Conservation (phyloP, 2,797 vertebrate genomes). For the Pelobates cultripes region DNA sequence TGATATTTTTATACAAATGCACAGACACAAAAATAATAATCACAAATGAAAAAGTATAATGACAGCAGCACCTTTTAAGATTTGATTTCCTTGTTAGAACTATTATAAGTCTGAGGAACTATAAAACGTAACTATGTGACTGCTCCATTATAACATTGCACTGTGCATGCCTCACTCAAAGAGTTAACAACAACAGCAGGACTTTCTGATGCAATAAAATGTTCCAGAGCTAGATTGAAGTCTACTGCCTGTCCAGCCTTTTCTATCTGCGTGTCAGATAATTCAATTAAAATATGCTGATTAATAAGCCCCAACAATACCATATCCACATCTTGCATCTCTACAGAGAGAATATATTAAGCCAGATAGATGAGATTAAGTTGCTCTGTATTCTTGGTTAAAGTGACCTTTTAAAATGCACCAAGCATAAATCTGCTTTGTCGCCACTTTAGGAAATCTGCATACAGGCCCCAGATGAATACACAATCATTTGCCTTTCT, state of each 20-base stretch:
- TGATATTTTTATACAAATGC: no score
- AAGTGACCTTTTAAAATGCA: constrained; percentile 46
- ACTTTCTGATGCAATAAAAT: neutral
- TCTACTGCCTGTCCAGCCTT: neutral
- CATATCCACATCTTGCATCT: neutral
- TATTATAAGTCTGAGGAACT: no score
- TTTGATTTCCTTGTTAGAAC: no score
- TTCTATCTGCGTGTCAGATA: neutral
- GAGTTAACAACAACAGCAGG: neutral
- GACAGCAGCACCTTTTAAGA: no score
- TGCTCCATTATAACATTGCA: no score
- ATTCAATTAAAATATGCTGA: constrained; percentile 28
- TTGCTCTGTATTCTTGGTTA: constrained; percentile 41
- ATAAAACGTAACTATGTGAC: no score
- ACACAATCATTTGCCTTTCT: constrained; percentile 33
- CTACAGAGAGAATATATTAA: constrained; percentile 40
- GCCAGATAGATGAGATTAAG: constrained; percentile 36
- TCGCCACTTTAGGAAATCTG: constrained; percentile 39
- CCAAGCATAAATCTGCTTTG: constrained; percentile 44
- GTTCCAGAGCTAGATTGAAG: no score
- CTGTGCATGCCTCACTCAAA: neutral
- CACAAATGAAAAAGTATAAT: no score
- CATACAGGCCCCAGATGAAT: constrained; percentile 45
- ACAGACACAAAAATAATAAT: no score
- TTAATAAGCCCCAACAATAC: neutral